These are phyloP conservation scores for Prinia subflava DNA, from an alignment of 2,113 vertebrate species.

Conservation along the genomic window DNA sequence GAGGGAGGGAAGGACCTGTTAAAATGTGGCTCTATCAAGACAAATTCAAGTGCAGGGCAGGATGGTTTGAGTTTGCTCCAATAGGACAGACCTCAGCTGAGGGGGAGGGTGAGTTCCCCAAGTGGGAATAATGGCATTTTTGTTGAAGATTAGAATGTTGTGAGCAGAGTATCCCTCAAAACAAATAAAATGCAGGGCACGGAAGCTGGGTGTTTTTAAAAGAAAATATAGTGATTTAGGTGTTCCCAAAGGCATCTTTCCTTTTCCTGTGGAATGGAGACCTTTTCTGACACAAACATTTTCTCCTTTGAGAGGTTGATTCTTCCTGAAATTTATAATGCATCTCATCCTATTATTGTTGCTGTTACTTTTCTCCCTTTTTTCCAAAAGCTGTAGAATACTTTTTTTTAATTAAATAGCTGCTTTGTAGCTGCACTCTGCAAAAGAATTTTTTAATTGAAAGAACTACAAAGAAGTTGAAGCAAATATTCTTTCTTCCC, in stretches of 20 bases:
- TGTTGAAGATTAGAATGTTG: background rate
- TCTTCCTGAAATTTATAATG: background rate
- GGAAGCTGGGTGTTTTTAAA: background rate
- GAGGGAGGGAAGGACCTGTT: background rate
- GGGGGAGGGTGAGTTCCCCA: background rate
- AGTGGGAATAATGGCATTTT: background rate
- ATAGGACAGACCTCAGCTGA: background rate
- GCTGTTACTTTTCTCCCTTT: background rate
- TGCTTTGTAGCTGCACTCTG: background rate
- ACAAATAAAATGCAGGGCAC: background rate
- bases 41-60: background rate
- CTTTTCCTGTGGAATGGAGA: background rate
- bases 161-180: background rate
- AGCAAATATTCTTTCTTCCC: background rate
- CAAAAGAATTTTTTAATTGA: background rate
- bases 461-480: background rate
- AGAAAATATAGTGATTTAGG: background rate
- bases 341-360: background rate
- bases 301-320: background rate
- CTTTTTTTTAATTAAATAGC: background rate
- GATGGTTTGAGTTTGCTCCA: background rate
- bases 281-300: background rate
- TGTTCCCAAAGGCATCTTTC: background rate
- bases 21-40: background rate
- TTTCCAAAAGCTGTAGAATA: background rate